These are phyloP conservation scores for Xenotilapia longispinis DNA, from an alignment of 2,113 vertebrate species.

Conservation along the genomic window DNA sequence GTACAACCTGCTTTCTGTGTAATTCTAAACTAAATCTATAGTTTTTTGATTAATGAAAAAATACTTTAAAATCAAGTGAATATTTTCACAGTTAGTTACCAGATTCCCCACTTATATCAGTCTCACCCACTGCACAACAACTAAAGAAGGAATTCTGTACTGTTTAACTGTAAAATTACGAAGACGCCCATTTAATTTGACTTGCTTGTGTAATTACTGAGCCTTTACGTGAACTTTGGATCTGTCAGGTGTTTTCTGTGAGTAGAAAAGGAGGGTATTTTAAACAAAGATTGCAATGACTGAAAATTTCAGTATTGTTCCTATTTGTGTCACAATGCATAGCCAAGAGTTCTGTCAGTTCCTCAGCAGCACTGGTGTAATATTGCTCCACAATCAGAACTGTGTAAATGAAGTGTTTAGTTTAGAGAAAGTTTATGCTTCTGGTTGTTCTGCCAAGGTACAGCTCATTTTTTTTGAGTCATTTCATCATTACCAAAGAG, in stretches of 20 bases:
- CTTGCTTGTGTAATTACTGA: neutral
- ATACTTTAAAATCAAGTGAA: neutral
- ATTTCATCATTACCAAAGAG: neutral
- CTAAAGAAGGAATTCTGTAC: neutral
- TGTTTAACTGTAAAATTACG: neutral
- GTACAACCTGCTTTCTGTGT: neutral
- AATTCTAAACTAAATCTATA: neutral
- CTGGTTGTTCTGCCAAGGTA: neutral
- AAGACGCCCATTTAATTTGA: neutral
- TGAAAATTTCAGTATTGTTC: neutral
- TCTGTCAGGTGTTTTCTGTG: neutral
- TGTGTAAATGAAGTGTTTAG: neutral
- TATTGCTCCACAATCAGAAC: neutral
- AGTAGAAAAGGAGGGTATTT: neutral
- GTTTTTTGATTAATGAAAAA: neutral
- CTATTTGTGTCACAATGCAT: neutral
- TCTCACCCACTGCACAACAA: neutral
- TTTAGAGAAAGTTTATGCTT: neutral
- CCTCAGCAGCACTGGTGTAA: neutral
- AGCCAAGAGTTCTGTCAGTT: neutral
- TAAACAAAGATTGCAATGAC: neutral
- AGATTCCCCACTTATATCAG: neutral
- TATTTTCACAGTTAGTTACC: neutral
- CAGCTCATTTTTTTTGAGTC: neutral
- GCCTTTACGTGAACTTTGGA: neutral